Conservation (phyloP, 1,140 invertebrate species). For the Drosophila subpulchrella region DNA sequence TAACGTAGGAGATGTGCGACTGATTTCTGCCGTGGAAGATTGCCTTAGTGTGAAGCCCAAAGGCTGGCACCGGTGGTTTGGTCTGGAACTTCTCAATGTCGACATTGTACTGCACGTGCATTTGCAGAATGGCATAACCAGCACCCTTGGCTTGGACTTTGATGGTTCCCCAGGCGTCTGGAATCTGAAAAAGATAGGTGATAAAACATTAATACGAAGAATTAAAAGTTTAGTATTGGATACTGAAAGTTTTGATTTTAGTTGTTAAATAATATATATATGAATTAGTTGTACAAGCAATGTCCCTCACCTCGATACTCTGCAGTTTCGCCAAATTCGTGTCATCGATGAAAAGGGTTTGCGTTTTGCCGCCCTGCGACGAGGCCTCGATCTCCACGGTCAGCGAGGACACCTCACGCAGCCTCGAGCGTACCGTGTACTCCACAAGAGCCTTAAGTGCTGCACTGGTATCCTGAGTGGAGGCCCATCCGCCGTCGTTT, state of each 20-base stretch:
- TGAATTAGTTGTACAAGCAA: background rate
- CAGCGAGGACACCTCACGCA: constrained; percentile 94
- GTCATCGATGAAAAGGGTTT: constrained; percentile 89
- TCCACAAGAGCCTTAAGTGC: constrained; percentile 95
- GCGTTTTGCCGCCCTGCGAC: constrained; percentile 89
- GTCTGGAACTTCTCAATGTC: constrained; percentile 95
- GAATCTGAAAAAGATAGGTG: constrained; percentile 87
- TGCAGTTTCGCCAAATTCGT: constrained; percentile 91
- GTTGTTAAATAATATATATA: too few relatives aligned
- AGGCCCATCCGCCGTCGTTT: constrained; percentile 97
- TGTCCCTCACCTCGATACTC: constrained; percentile 88
- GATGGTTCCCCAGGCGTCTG: constrained; percentile 96
- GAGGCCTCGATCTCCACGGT: constrained; percentile 93
- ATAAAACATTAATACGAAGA: background rate
- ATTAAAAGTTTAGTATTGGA: too few relatives aligned
- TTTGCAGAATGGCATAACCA: constrained; percentile 95
- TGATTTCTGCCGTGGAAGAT: constrained; percentile 95
- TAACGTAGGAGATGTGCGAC: constrained; percentile 94
- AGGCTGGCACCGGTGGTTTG: constrained; percentile 91
- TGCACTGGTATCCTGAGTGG: constrained; percentile 93
- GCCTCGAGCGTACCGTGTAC: constrained; percentile 93
- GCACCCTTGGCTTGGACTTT: constrained; percentile 95
- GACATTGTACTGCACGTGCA: constrained; percentile 98
- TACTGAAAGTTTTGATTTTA: too few relatives aligned
- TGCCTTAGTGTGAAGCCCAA: constrained; percentile 89